These are phyloP conservation scores for Chionomys nivalis DNA, from an alignment of 2,113 vertebrate species.

Conservation along the genomic window DNA sequence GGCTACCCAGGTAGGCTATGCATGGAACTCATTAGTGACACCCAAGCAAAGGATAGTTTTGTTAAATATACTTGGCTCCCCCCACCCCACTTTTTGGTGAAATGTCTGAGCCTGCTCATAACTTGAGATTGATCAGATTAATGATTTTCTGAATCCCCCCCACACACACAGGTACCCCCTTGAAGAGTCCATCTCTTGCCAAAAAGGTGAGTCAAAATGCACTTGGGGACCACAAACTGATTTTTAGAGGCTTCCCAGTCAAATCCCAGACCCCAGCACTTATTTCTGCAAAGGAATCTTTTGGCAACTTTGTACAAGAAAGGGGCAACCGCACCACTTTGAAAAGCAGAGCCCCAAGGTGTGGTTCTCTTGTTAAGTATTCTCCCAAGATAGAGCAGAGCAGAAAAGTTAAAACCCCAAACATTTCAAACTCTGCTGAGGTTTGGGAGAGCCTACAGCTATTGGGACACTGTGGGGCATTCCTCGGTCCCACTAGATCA, in stretches of 20 bases:
- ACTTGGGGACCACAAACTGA: constrained; percentile 90
- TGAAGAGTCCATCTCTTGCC: constrained; percentile 89
- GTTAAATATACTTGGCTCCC: background rate
- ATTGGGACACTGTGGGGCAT: background rate
- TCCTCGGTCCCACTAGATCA: background rate
- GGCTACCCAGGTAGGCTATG: too few relatives aligned
- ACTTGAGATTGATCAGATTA: constrained; percentile 9
- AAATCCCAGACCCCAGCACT: constrained; percentile 77
- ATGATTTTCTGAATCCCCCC: constrained; percentile 30
- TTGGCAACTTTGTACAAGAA: constrained; percentile 2
- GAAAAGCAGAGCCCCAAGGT: constrained; percentile 1
- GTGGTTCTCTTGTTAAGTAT: constrained; percentile 34
- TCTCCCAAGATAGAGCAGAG: constrained; percentile 8
- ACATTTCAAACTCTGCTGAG: background rate
- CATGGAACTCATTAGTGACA: background rate
- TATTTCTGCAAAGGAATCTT: background rate
- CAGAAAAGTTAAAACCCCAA: background rate
- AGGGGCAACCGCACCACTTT: background rate
- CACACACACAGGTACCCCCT: constrained; percentile 86
- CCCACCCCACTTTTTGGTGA: background rate
- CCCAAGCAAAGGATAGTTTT: background rate
- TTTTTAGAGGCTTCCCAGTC: constrained; percentile 90
- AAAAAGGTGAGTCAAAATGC: constrained; percentile 89
- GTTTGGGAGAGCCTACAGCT: background rate
- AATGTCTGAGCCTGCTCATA: background rate